Percentiles rank a stretch among this genome's conserved stretches.
Conservation (phyloP, 1,140 invertebrate genomes). For the Diprion similis region DNA sequence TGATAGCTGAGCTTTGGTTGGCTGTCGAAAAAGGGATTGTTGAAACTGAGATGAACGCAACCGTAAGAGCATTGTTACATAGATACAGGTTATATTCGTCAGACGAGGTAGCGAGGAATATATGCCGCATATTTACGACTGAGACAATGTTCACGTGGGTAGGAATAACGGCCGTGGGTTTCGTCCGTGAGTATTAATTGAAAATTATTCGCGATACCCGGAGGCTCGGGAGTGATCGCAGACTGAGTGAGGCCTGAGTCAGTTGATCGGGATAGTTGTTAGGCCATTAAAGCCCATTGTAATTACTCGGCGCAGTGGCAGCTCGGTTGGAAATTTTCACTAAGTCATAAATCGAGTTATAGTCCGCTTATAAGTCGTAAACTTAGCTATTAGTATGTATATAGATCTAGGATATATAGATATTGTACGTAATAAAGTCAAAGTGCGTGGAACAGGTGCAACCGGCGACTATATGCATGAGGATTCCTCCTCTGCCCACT, state of each 20-base stretch:
- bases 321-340: background rate
- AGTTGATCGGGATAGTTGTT: slow-evolving; percentile 5
- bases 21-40: no score
- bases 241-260: background rate
- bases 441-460: slow-evolving; percentile 1
- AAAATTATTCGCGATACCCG: background rate
- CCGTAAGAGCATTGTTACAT: no score
- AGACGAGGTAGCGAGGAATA: background rate
- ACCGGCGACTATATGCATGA: background rate
- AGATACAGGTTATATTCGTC: no score
- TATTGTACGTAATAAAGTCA: slow-evolving; percentile 3
- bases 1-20: no score
- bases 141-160: background rate
- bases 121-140: background rate
- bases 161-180: no score
- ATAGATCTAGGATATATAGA: background rate
- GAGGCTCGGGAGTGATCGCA: no score
- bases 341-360: background rate
- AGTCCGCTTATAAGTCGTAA: background rate
- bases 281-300: slow-evolving; percentile 1
- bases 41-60: no score
- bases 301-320: background rate
- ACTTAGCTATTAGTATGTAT: background rate
- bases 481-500: no score
- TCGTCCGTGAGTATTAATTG: background rate